Percentiles rank a stretch among this genome's conserved stretches.
Evolutionary conservation across 1,140 invertebrate genomes (phyloP).

Genomic region (Euwallacea fornicatus): DNA sequence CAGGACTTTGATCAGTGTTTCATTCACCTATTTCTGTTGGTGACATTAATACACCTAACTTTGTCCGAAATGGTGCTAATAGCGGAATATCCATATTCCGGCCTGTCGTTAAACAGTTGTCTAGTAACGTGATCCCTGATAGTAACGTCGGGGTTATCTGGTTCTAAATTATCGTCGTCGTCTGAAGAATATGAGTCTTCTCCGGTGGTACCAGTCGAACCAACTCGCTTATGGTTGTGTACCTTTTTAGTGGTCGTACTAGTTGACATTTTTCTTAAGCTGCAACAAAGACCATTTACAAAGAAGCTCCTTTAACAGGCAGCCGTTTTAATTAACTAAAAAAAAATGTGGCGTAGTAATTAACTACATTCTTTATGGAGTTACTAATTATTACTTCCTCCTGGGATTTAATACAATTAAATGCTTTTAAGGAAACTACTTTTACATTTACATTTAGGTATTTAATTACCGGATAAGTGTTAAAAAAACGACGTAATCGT

Average conservation of each 20-base stretch:
- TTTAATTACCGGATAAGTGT: no score
- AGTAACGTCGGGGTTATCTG: constrained; percentile 56
- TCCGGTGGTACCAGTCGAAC: constrained; percentile 60
- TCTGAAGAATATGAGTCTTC: constrained; percentile 61
- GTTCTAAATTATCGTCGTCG: constrained; percentile 57
- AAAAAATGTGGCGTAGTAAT: no score
- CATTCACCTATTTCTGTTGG: constrained; percentile 24
- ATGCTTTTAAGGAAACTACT: no score
- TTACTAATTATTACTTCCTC: no score
- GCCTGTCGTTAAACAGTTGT: constrained; percentile 40
- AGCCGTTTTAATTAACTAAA: no score
- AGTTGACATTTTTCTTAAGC: not conserved
- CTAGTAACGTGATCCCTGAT: constrained; percentile 48
- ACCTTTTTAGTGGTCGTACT: not conserved
- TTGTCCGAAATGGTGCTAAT: constrained; percentile 51
- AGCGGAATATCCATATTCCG: constrained; percentile 41
- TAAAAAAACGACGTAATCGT: no score
- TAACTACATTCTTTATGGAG: no score
- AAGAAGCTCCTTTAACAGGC: no score
- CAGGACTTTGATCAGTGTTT: not conserved
- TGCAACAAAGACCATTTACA: no score
- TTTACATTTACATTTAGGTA: no score
- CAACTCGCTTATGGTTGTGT: constrained; percentile 56
- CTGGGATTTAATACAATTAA: no score
- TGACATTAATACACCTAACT: constrained; percentile 32